Conservation (phyloP, 2,888 invertebrate genomes). For the Amaurobius ferox region DNA sequence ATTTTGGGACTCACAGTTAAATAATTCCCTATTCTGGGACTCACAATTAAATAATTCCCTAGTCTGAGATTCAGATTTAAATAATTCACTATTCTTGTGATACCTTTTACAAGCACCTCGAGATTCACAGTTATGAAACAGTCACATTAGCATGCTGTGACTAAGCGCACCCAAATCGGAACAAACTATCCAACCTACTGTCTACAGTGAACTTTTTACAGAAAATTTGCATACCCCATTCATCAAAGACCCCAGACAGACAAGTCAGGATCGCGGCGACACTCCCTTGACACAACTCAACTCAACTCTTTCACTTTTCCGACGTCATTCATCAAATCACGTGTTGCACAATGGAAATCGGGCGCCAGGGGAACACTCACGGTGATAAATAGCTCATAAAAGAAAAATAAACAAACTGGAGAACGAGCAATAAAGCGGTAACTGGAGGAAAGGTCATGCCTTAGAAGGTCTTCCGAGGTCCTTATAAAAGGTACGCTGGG, state of each 20-base stretch:
- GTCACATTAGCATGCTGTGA: not conserved
- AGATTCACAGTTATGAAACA: no score
- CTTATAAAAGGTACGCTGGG: not conserved
- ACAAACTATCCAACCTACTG: not conserved
- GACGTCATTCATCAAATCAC: slow-evolving; percentile 14
- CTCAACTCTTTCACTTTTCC: slow-evolving; percentile 4
- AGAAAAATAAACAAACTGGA: slow-evolving; percentile 39
- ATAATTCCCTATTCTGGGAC: no score
- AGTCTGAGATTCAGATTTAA: no score
- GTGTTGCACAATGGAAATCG: slow-evolving; percentile 2
- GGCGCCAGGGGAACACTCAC: slow-evolving; percentile 28
- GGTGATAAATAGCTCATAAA: slow-evolving; percentile 53
- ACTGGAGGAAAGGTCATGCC: slow-evolving; percentile 31
- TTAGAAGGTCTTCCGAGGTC: not conserved
- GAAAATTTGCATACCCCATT: not conserved
- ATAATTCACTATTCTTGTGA: no score
- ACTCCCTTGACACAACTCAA: slow-evolving; percentile 18
- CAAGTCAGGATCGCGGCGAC: not conserved
- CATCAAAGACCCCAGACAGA: not conserved
- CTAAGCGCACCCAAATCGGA: not conserved
- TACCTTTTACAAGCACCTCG: no score
- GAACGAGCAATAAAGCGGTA: slow-evolving; percentile 26
- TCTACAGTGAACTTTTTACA: not conserved
- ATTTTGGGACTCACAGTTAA: no score
- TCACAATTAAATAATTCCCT: no score